A percentile compares a stretch with the other conserved stretches of the same genome.
phyloP scores from a whole-genome alignment of 1,140 invertebrate species.

The Gonioctena quinquepunctata region DNA sequence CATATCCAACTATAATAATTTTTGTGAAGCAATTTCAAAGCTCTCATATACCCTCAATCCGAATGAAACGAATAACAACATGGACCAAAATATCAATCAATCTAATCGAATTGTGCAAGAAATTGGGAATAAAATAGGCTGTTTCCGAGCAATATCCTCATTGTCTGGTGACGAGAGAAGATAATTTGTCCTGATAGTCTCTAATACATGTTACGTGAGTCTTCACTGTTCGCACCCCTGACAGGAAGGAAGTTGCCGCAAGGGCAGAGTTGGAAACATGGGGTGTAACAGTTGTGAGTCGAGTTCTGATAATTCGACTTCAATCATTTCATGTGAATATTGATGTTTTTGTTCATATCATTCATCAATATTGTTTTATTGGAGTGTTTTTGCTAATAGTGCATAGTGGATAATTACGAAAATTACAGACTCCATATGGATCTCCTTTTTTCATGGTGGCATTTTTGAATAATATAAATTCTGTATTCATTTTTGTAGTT shows the following conservation, averaged over 20 bases:
- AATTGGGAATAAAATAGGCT: constrained; percentile 22
- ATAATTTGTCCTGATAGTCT: constrained; percentile 22
- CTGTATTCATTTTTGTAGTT: too few relatives aligned
- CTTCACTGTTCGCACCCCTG: constrained; percentile 20
- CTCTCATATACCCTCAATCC: too few relatives aligned
- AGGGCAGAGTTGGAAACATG: not conserved
- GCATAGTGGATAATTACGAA: too few relatives aligned
- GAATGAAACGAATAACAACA: too few relatives aligned
- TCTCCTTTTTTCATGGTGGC: too few relatives aligned
- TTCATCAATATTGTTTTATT: too few relatives aligned
- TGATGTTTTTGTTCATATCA: too few relatives aligned
- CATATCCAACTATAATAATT: too few relatives aligned
- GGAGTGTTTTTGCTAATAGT: too few relatives aligned
- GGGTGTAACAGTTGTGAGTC: not conserved
- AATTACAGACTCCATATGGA: too few relatives aligned
- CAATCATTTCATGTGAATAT: not conserved
- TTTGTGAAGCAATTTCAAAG: too few relatives aligned
- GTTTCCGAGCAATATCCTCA: constrained; percentile 25
- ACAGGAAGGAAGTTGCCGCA: constrained; percentile 20
- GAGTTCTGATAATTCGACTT: not conserved
- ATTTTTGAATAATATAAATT: too few relatives aligned
- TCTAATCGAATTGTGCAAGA: not conserved
- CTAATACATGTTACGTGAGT: constrained; percentile 18
- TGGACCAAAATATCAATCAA: constrained; percentile 2
- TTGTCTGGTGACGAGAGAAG: constrained; percentile 20